These are phyloP conservation scores for Aplodontia rufa DNA, from an alignment of 2,113 vertebrate species.

Conservation along the genomic window DNA sequence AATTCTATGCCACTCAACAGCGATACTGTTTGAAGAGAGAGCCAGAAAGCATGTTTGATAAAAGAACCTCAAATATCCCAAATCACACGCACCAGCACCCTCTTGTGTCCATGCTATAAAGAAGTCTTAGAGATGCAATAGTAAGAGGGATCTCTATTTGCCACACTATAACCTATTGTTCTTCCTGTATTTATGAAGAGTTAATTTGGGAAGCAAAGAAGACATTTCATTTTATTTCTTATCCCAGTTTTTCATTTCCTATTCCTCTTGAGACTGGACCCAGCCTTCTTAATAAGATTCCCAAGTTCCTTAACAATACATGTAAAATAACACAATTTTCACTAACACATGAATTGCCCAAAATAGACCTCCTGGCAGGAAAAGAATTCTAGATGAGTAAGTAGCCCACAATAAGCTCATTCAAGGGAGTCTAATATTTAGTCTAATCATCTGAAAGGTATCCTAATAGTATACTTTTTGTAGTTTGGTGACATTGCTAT, in stretches of 20 bases:
- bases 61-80: background rate
- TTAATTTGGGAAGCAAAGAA: background rate
- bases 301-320: slow-evolving; percentile 4
- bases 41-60: background rate
- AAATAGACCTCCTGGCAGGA: background rate
- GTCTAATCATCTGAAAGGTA: background rate
- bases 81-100: background rate
- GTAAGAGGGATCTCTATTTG: too few relatives aligned
- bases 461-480: background rate
- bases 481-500: background rate
- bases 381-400: background rate
- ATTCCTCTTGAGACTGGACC: background rate
- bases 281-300: background rate
- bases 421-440: background rate
- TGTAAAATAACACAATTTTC: background rate
- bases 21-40: background rate
- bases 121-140: background rate
- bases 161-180: background rate
- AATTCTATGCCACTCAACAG: background rate
- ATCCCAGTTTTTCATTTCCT: background rate
- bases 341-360: background rate
- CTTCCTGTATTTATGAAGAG: background rate
- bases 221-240: background rate
- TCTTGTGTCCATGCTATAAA: accelerated
- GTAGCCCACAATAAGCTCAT: background rate